Conservation (phyloP, 2,888 invertebrate species). For the Laspeyria flexula region DNA sequence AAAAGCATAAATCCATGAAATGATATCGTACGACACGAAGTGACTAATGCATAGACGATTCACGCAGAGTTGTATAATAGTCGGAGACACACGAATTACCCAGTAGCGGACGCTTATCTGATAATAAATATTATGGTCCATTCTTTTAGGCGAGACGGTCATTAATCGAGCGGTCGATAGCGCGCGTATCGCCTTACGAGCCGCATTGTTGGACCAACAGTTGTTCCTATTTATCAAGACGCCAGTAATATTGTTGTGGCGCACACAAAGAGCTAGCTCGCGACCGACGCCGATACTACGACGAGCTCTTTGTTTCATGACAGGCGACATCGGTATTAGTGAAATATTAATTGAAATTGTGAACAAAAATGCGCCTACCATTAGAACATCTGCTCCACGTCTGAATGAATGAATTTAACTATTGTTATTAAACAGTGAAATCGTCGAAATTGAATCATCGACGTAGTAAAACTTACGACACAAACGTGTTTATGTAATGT, state of each 20-base stretch:
- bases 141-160: slow-evolving; percentile 84
- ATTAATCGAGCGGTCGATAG: slow-evolving; percentile 84
- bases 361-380: slow-evolving; percentile 20
- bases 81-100: slow-evolving; percentile 81
- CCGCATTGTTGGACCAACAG: slow-evolving; percentile 79
- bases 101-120: slow-evolving; percentile 83
- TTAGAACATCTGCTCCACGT: slow-evolving; percentile 14
- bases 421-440: background rate
- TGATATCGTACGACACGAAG: slow-evolving; percentile 70
- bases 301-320: slow-evolving; percentile 71
- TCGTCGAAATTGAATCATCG: background rate
- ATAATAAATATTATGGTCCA: slow-evolving; percentile 85
- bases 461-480: background rate
- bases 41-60: slow-evolving; percentile 82
- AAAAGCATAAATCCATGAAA: slow-evolving; percentile 69
- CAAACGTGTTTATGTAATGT: slow-evolving; percentile 8
- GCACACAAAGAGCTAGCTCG: slow-evolving; percentile 67
- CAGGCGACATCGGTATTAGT: slow-evolving; percentile 73
- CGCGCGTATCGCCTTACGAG: slow-evolving; percentile 82
- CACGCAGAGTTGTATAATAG: slow-evolving; percentile 74
- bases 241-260: slow-evolving; percentile 80
- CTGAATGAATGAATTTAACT: background rate
- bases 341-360: slow-evolving; percentile 66
- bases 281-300: slow-evolving; percentile 59
- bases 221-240: slow-evolving; percentile 84